These are phyloP conservation scores for Drosophila neocordata DNA, from an alignment of 1,140 invertebrate genomes.

Conservation along the genomic window DNA sequence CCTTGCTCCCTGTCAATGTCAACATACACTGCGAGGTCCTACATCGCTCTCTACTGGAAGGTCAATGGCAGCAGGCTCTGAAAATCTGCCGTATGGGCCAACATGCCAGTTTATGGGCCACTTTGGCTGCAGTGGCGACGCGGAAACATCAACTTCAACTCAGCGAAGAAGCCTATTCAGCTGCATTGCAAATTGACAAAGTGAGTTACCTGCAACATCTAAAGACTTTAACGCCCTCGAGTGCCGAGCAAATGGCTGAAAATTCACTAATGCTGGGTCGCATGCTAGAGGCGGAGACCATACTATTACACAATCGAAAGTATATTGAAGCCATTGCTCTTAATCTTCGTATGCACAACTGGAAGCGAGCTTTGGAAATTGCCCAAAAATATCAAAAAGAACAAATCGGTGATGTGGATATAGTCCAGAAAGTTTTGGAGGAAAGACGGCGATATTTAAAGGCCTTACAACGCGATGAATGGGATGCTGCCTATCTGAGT, in stretches of 20 bases:
- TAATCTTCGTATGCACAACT: slow-evolving; percentile 93
- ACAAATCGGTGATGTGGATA: slow-evolving; percentile 77
- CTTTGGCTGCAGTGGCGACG: slow-evolving; percentile 92
- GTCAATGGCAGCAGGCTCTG: slow-evolving; percentile 75
- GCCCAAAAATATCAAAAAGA: slow-evolving; percentile 90
- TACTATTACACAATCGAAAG: slow-evolving; percentile 91
- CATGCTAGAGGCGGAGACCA: slow-evolving; percentile 90
- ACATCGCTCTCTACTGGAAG: slow-evolving; percentile 72
- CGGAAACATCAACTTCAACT: slow-evolving; percentile 90
- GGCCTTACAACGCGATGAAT: slow-evolving; percentile 90
- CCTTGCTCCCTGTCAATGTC: slow-evolving; percentile 65
- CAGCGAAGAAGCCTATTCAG: slow-evolving; percentile 95
- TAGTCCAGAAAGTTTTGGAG: slow-evolving; percentile 91
- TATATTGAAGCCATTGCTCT: slow-evolving; percentile 90
- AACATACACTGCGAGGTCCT: slow-evolving; percentile 78
- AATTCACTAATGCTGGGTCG: slow-evolving; percentile 92
- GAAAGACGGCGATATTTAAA: slow-evolving; percentile 90
- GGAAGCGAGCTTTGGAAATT: slow-evolving; percentile 94
- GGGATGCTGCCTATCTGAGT: slow-evolving; percentile 88
- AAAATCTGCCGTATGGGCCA: slow-evolving; percentile 82
- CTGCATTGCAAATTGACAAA: slow-evolving; percentile 94
- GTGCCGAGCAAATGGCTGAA: slow-evolving; percentile 89
- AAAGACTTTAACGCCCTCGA: slow-evolving; percentile 85
- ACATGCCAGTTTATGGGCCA: slow-evolving; percentile 93
- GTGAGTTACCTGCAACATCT: slow-evolving; percentile 93